phyloP scores from a whole-genome alignment of 2,113 vertebrate species.

The Dipodomys ordii region DNA sequence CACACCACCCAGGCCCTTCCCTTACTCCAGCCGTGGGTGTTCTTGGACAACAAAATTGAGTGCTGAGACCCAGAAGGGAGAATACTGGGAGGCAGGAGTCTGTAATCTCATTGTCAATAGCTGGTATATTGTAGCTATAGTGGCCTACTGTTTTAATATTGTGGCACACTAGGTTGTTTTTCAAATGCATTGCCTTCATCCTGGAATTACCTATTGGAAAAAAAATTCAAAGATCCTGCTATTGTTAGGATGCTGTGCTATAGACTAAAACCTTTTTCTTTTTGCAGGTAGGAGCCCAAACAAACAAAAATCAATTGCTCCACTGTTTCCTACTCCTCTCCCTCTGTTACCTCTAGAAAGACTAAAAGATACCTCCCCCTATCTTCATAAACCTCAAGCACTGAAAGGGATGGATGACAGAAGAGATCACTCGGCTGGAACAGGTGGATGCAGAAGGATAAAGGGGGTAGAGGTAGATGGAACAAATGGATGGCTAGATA shows the following conservation, averaged over 20 bases:
- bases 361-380: neutral
- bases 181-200: constrained; percentile 66
- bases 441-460: neutral
- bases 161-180: constrained; percentile 79
- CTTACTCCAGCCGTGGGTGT: constrained; percentile 72
- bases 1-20: constrained; percentile 40
- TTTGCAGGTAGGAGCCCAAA: constrained; percentile 70
- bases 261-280: constrained; percentile 76
- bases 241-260: constrained; percentile 80
- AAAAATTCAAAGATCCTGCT: constrained; percentile 79
- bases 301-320: constrained; percentile 76
- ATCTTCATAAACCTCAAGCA: neutral
- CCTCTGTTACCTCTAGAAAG: constrained; percentile 52
- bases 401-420: neutral
- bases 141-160: constrained; percentile 86
- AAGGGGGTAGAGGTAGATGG: neutral
- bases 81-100: constrained; percentile 66
- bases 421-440: neutral
- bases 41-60: constrained; percentile 80
- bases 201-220: constrained; percentile 80
- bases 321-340: constrained; percentile 63
- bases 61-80: constrained; percentile 49
- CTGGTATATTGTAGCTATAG: constrained; percentile 76
- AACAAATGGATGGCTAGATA: neutral
- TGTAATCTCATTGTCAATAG: constrained; percentile 83